Evolutionary conservation across 2,797 vertebrate genomes (phyloP), one percentile per base, ranked within the genome.

Genomic region (Diplodus puntazzo): DNA sequence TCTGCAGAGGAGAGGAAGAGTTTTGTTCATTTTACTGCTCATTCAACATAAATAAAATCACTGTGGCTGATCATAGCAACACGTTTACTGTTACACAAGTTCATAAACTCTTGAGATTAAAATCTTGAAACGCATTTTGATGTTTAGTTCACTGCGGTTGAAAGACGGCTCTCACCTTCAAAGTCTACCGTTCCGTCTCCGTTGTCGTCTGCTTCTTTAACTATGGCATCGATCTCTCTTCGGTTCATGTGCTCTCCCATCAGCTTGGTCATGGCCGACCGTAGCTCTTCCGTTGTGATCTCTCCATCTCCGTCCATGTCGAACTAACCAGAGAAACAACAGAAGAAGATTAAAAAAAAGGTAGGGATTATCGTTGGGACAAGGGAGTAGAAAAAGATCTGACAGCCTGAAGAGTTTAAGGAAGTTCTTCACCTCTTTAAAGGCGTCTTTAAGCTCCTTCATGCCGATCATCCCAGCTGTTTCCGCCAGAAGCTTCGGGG

Each of bases 101-200:
- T 54, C 21, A 23, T 7, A 42, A 65, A 3, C 14, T 27, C 3
- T 7, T 59, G 34, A 21, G 21, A 39, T 11, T 8, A 34, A 34
- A 34, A 7, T 9, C 1, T 34, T 34, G 34, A 39, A n/a, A 59
- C 8, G n/a, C 58, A 3, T 23, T 11, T 25, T 49, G 43, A 50
- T 61, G 18, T 48, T 70, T 18, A 18, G 45, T 43, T 55, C 25
- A 14, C 3, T 53, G 48, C 21, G 43, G 49, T 14, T 48, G 9
- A 72, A 20, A 21, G n/a, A 53, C 21, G 14, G 13, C 65, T 61
- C 82, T 82, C 89, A 99, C 98, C 98, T 97, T 99, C 98, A 87
- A 99, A 99, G 87, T 99, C 98, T 68, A 99, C 98, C 0, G 96
- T 97, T 55, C 98, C 98, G 1, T 99, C 98, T 14, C 98, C 97